Conservation (phyloP, 2,888 invertebrate species). For the Keiferia lycopersicella region DNA sequence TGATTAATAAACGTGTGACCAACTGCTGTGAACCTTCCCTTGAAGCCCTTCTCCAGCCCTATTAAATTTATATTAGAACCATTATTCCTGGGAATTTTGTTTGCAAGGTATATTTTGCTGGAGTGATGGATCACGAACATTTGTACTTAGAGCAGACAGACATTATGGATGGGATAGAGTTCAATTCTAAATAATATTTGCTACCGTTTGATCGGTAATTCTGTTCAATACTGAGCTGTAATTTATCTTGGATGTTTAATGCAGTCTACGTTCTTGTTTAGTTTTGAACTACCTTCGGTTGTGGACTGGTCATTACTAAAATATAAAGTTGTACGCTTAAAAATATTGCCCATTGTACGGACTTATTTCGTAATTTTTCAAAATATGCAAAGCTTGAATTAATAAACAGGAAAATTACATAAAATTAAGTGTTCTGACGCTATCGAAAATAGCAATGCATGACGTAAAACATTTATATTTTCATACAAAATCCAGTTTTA, state of each 20-base stretch:
- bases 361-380: no score
- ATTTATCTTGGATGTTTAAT: neutral
- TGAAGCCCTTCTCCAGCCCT: neutral
- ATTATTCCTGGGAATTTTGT: constrained; percentile 9
- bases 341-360: no score
- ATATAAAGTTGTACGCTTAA: no score
- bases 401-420: no score
- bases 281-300: no score
- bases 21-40: neutral
- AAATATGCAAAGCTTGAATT: no score
- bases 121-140: constrained; percentile 5
- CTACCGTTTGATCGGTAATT: neutral
- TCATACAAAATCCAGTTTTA: no score
- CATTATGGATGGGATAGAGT: neutral
- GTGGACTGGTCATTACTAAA: no score
- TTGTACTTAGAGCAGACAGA: neutral
- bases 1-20: neutral
- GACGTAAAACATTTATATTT: no score
- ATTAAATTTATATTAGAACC: constrained; percentile 9
- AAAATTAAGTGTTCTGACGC: no score
- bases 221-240: neutral
- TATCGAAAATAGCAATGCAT: no score
- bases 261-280: no score
- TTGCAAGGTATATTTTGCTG: constrained; percentile 1
- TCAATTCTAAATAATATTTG: neutral